Evolutionary conservation across 1,140 invertebrate species (phyloP).

Genomic region (Pemphigus obesinymphae): DNA sequence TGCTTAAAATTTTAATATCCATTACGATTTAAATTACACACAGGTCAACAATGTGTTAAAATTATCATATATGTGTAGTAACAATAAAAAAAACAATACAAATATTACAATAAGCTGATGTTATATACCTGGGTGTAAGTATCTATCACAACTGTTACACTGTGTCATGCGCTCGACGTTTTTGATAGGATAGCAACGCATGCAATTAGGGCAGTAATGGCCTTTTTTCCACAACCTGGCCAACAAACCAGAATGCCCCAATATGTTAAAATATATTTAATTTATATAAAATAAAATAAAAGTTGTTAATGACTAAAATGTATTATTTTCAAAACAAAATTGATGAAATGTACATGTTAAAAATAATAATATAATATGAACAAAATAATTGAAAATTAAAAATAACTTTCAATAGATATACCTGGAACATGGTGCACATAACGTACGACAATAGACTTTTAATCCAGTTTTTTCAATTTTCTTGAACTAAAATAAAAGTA

Average conservation of each 20-base stretch:
- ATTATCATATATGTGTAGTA: not conserved
- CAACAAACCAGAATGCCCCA: conserved; percentile 29
- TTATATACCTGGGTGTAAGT: conserved; percentile 39
- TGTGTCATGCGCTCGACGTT: conserved; percentile 36
- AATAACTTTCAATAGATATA: conserved; percentile 28
- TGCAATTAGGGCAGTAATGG: conserved; percentile 40
- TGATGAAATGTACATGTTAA: not conserved
- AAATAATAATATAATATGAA: not conserved
- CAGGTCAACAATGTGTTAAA: conserved; percentile 6
- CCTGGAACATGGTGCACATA: conserved; percentile 43
- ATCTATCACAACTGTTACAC: conserved; percentile 38
- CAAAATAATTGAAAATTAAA: not conserved
- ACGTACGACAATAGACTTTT: conserved; percentile 41
- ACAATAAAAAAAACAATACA: not conserved
- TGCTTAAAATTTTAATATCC: not conserved
- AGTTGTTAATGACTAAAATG: conserved; percentile 12
- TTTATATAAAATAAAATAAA: not conserved
- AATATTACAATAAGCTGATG: conserved; percentile 6
- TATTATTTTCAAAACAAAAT: not conserved
- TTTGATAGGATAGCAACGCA: conserved; percentile 39
- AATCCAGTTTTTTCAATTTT: conserved; percentile 41
- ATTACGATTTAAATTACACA: not conserved
- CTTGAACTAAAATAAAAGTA: conserved; percentile 41
- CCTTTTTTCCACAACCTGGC: conserved; percentile 40
- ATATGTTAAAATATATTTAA: conserved; percentile 21